Evolutionary conservation across 2,797 vertebrate genomes (phyloP).

Genomic region (Synanceia verrucosa): DNA sequence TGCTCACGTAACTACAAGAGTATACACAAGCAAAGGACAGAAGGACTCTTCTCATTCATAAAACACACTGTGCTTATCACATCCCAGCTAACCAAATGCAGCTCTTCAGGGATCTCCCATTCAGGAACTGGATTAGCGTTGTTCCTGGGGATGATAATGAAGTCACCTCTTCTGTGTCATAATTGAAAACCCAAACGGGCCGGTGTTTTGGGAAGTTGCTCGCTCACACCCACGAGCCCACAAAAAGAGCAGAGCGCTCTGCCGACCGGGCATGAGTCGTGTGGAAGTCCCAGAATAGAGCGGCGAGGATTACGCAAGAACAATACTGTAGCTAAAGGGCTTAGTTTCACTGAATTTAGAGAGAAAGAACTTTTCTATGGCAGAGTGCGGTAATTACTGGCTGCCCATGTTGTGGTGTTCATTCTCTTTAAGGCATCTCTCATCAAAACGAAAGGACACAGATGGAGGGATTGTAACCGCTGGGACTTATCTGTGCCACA

Average conservation of each 20-base stretch:
- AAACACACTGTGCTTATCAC: constrained; percentile 32
- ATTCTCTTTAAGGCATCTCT: constrained; percentile 24
- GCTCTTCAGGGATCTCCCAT: constrained; percentile 25
- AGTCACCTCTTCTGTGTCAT: constrained; percentile 3
- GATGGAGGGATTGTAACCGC: neutral
- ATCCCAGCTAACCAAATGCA: constrained; percentile 20
- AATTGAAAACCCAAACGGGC: constrained; percentile 50
- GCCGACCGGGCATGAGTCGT: constrained; percentile 23
- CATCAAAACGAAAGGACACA: constrained; percentile 15
- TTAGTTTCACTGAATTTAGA: constrained; percentile 64
- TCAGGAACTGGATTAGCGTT: constrained; percentile 39
- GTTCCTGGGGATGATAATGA: constrained; percentile 36
- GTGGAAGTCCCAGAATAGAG: constrained; percentile 56
- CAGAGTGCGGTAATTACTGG: constrained; percentile 36
- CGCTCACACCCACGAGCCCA: constrained; percentile 15
- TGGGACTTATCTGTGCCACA: neutral
- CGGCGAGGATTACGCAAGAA: constrained; percentile 65
- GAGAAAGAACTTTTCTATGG: constrained; percentile 38
- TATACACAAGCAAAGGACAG: constrained; percentile 11
- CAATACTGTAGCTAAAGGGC: constrained; percentile 62
- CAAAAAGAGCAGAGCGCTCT: constrained; percentile 25
- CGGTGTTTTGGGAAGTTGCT: constrained; percentile 37
- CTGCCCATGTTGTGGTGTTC: constrained; percentile 12
- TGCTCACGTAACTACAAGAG: constrained; percentile 17
- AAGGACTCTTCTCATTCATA: constrained; percentile 47